Base-by-base conservation (phyloP, 1,140 invertebrate species). In the Atopsyche davidsoni region DNA sequence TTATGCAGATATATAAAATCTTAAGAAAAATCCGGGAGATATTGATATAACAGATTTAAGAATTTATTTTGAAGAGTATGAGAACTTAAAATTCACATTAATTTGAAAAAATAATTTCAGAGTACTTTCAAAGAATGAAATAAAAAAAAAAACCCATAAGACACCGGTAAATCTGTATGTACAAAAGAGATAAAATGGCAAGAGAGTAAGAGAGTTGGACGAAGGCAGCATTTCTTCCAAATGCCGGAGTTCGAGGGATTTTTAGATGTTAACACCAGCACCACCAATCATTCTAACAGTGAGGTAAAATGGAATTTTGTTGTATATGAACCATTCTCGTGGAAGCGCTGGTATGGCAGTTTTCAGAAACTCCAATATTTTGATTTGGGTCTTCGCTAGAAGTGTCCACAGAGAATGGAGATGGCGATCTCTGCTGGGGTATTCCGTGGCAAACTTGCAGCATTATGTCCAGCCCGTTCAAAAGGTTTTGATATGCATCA, bases 371-470 rank as follows among this genome's bases (percentile, higher is more conserved):
- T 47, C 23, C 49, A n/a, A n/a, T n/a, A n/a, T n/a, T n/a, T 46
- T 42, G 35, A 17, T 66, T 64, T 48, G 66, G 44, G 61, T 65
- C 61, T 53, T 61, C 59, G 55, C 69, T 57, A 50, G 59, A 36
- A 46, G 59, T 55, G 53, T 67, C 57, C 53, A 64, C 60, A 55
- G 64, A 42, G 53, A 63, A 52, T 41, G 35, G 46, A n/a, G 45
- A 51, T 38, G 50, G 9, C 25, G 41, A 36, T 45, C 40, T 46
- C 17, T 44, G 49, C 24, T 52, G 49, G 21, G 75, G 69, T 51
- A 73, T 69, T 62, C 78, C 78, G 70, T 82, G 78, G 70, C 80
- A 83, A 64, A 81, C 78, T 76, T 82, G 80, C 58, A 83, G 72
- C 75, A 83, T 80, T 59, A 78, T 73, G 65, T 81, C 80, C 59